Evolutionary conservation across 1,140 invertebrate species (phyloP), one percentile per base, ranked within the genome.

Genomic region (Drosophila nannoptera): DNA sequence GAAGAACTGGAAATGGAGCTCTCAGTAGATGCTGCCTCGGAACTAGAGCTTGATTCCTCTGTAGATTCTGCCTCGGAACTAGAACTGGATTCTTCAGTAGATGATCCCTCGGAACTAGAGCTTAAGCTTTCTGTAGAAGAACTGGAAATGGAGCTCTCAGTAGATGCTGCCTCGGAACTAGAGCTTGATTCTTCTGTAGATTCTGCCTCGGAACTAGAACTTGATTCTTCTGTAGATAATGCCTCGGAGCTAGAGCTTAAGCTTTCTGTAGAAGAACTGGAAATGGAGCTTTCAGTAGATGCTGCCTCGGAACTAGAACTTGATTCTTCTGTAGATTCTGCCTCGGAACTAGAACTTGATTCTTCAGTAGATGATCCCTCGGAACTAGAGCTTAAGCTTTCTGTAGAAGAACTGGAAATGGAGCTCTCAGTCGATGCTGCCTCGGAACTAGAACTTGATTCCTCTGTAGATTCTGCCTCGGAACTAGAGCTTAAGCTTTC

Each of bases 41-140:
- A 52, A 11, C 46, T 43, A 2, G 36, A 33, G 11, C 22, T 60
- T 31, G n/a, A 45, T 2, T 6, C 22, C 5, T 52, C 46, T 7
- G 40, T 42, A 14, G 48, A 16, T 14, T 9, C 4, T 32, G 32
- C 32, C 3, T 35, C 48, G 7, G 38, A 58, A 4, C 33, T 68
- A 8, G 50, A 60, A 16, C 22, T 60, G 0, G 4, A 42, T 1
- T 8, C 29, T 4, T 61, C 49, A 12, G 63, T 67, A 2, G 54
- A 65, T 49, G 33, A 56, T 22, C 8, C 31, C 4, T 36, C 50
- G 11, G 33, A 53, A 8, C 43, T 48, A 4, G 38, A 53, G 32
- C 48, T 62, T 7, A 7, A 33, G 2, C 4, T 29, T 2, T 49
- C 52, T n/a, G 62, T 48, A 12, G 36, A 22, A 22, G 50, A 36